Percentiles rank a stretch among this genome's conserved stretches.
Conservation (phyloP, 2,797 vertebrate genomes). For the Chrosomus eos region DNA sequence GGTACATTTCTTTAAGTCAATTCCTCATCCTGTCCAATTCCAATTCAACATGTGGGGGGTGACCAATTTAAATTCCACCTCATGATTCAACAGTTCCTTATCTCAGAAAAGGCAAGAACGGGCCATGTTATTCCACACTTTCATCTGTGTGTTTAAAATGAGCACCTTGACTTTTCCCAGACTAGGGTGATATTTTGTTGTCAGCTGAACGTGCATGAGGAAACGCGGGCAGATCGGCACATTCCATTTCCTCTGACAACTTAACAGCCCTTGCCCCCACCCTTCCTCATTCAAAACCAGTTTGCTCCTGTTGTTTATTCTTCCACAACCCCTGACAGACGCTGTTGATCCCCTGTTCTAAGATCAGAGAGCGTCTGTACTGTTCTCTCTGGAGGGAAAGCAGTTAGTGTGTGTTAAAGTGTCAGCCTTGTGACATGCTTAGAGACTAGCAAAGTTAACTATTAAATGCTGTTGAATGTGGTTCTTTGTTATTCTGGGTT, state of each 20-base stretch:
- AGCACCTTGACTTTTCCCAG: background rate
- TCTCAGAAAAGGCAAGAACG: background rate
- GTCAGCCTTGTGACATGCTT: conserved; percentile 35
- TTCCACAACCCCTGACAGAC: conserved; percentile 33
- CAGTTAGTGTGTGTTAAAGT: conserved; percentile 31
- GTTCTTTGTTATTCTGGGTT: conserved; percentile 19
- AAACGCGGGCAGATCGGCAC: conserved; percentile 24
- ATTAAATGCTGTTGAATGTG: conserved; percentile 28
- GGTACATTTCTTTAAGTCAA: background rate
- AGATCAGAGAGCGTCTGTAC: conserved; percentile 43
- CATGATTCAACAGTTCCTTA: conserved; percentile 3
- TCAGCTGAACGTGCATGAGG: conserved; percentile 5
- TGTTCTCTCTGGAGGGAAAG: conserved; percentile 36
- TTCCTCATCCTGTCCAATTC: background rate
- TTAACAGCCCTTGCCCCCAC: conserved; percentile 10
- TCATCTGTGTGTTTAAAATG: conserved; percentile 18
- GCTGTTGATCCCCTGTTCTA: conserved; percentile 30
- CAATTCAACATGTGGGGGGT: background rate
- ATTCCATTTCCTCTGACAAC: conserved; percentile 44
- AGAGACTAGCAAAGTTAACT: conserved; percentile 44
- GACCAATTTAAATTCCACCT: background rate
- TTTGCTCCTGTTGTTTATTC: conserved; percentile 42
- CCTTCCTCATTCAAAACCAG: conserved; percentile 28
- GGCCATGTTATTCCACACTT: background rate
- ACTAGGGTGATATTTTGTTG: conserved; percentile 33